phyloP scores from a whole-genome alignment of 1,140 invertebrate species.

The Zaprionus vittiger region DNA sequence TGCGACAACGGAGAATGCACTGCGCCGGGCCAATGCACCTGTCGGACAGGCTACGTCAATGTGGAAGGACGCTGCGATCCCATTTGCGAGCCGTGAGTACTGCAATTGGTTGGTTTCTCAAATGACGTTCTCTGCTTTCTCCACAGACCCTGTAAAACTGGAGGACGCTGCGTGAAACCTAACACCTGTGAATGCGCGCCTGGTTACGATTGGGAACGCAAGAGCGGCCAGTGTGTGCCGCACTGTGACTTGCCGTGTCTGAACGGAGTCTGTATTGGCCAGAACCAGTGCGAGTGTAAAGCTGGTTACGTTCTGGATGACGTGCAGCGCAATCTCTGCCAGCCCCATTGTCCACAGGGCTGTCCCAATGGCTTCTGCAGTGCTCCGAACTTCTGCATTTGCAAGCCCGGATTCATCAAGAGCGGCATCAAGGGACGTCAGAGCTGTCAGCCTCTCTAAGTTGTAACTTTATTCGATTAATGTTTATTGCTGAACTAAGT shows the following conservation, averaged over 20 bases:
- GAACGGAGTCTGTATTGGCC: conserved; percentile 85
- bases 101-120: too few species aligned
- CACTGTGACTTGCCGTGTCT: conserved; percentile 85
- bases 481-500: conserved; percentile 21
- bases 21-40: conserved; percentile 86
- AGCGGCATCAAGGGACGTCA: conserved; percentile 89
- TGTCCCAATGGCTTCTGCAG: conserved; percentile 88
- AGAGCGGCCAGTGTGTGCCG: conserved; percentile 82
- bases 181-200: conserved; percentile 85
- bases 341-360: conserved; percentile 86
- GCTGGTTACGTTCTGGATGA: conserved; percentile 85
- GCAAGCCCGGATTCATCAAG: conserved; percentile 87
- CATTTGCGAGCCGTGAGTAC: conserved; percentile 83
- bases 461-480: conserved; percentile 9
- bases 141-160: conserved; percentile 84
- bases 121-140: not conserved
- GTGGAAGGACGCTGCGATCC: conserved; percentile 85
- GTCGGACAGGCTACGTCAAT: conserved; percentile 84
- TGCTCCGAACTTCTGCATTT: conserved; percentile 86
- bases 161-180: conserved; percentile 86
- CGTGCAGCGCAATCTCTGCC: conserved; percentile 84
- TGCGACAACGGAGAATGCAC: conserved; percentile 85
- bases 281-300: conserved; percentile 85
- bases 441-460: conserved; percentile 85
- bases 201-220: conserved; percentile 79